Evolutionary conservation across 1,140 invertebrate genomes (phyloP).

Genomic region (Brachionus plicatilis): DNA sequence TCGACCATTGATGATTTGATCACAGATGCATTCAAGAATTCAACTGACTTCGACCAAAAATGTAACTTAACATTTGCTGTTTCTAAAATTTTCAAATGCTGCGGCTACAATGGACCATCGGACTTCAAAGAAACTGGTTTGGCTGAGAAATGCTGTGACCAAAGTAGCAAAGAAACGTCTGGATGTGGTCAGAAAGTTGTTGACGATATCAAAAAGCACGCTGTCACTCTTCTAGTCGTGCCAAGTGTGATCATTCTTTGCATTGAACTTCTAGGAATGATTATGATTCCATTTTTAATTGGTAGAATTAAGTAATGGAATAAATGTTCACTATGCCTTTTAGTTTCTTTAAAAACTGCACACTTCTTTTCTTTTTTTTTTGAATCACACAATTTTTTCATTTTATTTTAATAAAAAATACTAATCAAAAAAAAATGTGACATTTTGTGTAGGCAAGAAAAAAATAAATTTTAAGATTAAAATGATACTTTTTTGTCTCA

Average conservation of each 20-base stretch:
- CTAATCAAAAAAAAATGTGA: too few species aligned
- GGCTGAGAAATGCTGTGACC: neutral
- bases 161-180: neutral
- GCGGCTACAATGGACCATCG: neutral
- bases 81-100: slow-evolving; percentile 24
- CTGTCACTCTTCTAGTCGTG: neutral
- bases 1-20: neutral
- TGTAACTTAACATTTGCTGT: neutral
- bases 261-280: neutral
- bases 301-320: neutral
- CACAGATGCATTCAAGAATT: neutral
- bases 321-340: neutral
- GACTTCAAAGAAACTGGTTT: neutral
- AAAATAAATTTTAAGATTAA: too few species aligned
- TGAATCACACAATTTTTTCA: neutral
- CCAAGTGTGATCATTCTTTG: slow-evolving; percentile 3
- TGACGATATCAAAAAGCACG: slow-evolving; percentile 1
- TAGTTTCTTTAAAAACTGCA: neutral
- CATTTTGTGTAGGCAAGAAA: too few species aligned
- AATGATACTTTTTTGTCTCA: too few species aligned
- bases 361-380: neutral
- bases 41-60: neutral
- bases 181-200: slow-evolving; percentile 6
- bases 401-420: neutral
- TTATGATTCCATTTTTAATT: slow-evolving; percentile 1